Conservation (phyloP, 1,140 invertebrate genomes). For the Caenorhabditis tropicalis region DNA sequence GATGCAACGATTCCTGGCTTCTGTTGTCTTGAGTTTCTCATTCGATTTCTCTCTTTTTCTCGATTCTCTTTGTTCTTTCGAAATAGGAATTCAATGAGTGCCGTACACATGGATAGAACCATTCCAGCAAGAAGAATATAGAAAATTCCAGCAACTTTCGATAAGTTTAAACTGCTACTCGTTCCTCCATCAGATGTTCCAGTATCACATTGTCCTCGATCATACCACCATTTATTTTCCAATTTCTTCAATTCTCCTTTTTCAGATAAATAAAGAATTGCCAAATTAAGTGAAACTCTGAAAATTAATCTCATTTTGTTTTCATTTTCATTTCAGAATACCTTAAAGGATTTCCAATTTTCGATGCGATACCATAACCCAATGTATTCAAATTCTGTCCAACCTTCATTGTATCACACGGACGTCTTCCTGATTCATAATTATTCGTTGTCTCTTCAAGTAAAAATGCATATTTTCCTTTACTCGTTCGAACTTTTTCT, state of each 20-base stretch:
- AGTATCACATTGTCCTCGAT: constrained; percentile 74
- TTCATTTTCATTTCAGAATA: constrained; percentile 12
- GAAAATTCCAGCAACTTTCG: constrained; percentile 97
- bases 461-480: constrained; percentile 86
- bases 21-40: not conserved
- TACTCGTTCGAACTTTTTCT: constrained; percentile 77
- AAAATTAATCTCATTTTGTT: not conserved
- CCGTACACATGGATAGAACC: constrained; percentile 79
- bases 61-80: constrained; percentile 48
- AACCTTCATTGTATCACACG: constrained; percentile 93
- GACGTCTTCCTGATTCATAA: constrained; percentile 87
- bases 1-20: not conserved
- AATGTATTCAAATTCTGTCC: constrained; percentile 75
- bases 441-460: constrained; percentile 93
- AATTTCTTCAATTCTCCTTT: constrained; percentile 88
- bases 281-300: constrained; percentile 87
- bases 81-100: constrained; percentile 50
- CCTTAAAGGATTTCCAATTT: constrained; percentile 71
- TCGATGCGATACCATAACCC: constrained; percentile 72
- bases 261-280: constrained; percentile 89
- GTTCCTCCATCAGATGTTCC: constrained; percentile 69
- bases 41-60: constrained; percentile 45
- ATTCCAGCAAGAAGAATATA: constrained; percentile 95
- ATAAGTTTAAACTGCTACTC: constrained; percentile 80
- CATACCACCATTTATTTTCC: constrained; percentile 92